phyloP scores from a whole-genome alignment of 2,113 vertebrate genomes.

The Cyphomyrus plagiostoma region DNA sequence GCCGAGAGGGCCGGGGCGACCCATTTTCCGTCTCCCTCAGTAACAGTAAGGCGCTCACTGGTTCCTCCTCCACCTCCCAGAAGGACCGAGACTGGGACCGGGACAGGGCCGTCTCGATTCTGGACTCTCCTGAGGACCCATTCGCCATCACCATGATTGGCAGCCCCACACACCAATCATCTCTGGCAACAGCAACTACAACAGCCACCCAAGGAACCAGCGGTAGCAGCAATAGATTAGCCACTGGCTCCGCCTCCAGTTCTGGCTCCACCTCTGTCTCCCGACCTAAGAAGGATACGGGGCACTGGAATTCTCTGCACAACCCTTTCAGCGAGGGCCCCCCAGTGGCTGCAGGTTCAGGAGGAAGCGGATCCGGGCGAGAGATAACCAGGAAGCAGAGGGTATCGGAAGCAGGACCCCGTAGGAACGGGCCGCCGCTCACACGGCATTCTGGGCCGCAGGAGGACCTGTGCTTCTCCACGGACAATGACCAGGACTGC shows the following conservation, averaged over 20 bases:
- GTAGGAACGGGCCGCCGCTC: conserved; percentile 59
- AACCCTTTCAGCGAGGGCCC: conserved; percentile 59
- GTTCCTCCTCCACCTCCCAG: conserved; percentile 36
- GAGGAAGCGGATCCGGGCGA: conserved; percentile 25
- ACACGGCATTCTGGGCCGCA: conserved; percentile 63
- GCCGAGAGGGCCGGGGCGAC: conserved; percentile 47
- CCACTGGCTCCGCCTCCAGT: conserved; percentile 12
- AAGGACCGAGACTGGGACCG: conserved; percentile 53
- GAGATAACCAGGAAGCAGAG: conserved; percentile 49
- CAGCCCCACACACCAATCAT: conserved; percentile 65
- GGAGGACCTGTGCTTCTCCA: conserved; percentile 67
- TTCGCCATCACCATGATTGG: conserved; percentile 69
- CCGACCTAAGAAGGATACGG: conserved; percentile 54
- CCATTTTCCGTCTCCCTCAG: conserved; percentile 43
- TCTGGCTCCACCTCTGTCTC: conserved; percentile 29
- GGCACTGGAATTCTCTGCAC: conserved; percentile 62
- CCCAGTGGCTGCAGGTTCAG: background rate
- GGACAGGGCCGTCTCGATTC: conserved; percentile 45
- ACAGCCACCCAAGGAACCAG: conserved; percentile 25
- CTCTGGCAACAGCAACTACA: conserved; percentile 34
- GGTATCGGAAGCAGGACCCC: conserved; percentile 46
- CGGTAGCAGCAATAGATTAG: background rate
- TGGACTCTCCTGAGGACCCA: conserved; percentile 55
- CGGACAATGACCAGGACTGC: conserved; percentile 65
- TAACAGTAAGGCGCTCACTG: conserved; percentile 47